Percentiles rank a stretch among this genome's conserved stretches.
Conservation (phyloP, 2,113 vertebrate genomes). For the Lophotis ruficrista region DNA sequence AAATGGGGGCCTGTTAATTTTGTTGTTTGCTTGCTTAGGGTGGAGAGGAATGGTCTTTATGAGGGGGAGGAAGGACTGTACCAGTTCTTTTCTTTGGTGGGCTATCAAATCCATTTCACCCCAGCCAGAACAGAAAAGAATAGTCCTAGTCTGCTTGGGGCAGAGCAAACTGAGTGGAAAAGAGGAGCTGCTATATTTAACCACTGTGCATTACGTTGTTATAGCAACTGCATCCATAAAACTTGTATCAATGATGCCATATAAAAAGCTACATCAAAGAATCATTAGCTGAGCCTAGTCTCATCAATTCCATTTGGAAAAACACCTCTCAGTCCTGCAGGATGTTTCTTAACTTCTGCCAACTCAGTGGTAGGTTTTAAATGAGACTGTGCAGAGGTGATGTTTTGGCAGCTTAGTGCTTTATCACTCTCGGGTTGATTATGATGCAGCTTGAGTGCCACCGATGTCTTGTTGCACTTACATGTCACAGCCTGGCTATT, state of each 20-base stretch:
- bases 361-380: constrained; percentile 9
- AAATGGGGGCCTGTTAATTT: neutral
- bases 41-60: neutral
- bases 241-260: constrained; percentile 60
- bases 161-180: constrained; percentile 51
- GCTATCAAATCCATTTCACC: constrained; percentile 28
- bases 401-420: neutral
- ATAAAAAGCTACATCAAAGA: constrained; percentile 61
- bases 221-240: constrained; percentile 72
- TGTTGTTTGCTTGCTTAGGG: constrained; percentile 7
- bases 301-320: constrained; percentile 21
- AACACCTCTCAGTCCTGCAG: constrained; percentile 32
- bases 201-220: constrained; percentile 68
- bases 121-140: constrained; percentile 28
- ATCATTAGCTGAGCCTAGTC: constrained; percentile 52
- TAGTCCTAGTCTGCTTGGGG: constrained; percentile 10
- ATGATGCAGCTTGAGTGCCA: constrained; percentile 21
- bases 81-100: neutral
- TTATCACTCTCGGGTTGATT: neutral
- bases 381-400: neutral
- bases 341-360: neutral
- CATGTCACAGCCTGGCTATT: neutral
- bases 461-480: neutral
- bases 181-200: constrained; percentile 64
- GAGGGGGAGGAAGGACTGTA: neutral